These are phyloP conservation scores for Seriola aureovittata DNA, from an alignment of 2,113 vertebrate genomes.

Conservation along the genomic window DNA sequence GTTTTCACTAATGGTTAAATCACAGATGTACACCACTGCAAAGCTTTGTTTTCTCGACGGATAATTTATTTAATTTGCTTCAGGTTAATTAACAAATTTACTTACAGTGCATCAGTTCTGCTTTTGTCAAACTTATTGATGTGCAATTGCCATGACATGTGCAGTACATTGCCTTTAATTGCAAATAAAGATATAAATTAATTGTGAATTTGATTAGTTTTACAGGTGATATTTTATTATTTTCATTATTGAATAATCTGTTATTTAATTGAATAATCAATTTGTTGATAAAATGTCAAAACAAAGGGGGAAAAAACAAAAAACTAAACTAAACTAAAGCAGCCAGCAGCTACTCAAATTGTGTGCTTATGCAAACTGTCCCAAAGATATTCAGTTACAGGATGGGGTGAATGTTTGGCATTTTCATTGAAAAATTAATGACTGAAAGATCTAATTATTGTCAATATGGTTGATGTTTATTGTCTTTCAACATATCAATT, in stretches of 20 bases:
- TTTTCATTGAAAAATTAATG: too few relatives aligned
- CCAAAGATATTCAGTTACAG: background rate
- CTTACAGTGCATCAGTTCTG: conserved; percentile 30
- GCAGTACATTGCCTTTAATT: conserved; percentile 20
- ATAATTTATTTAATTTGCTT: conserved; percentile 59
- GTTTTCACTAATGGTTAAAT: conserved; percentile 4
- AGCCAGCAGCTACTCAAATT: too few relatives aligned
- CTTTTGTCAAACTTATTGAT: conserved; percentile 5
- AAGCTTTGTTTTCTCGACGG: conserved; percentile 26
- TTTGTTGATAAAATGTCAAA: background rate
- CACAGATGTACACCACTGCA: conserved; percentile 13
- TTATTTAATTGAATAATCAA: background rate
- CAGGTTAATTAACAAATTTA: background rate
- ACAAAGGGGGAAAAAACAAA: background rate
- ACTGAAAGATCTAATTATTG: too few relatives aligned
- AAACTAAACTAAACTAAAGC: too few relatives aligned
- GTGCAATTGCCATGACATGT: conserved; percentile 21
- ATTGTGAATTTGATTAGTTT: background rate
- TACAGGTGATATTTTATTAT: background rate
- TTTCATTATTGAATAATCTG: background rate
- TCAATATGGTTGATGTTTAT: too few relatives aligned
- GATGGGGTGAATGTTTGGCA: too few relatives aligned
- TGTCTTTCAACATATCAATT: too few relatives aligned
- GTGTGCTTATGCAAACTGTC: too few relatives aligned
- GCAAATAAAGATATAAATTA: conserved; percentile 54